Percentiles rank a stretch among this genome's conserved stretches.
Conservation (phyloP, 2,113 vertebrate species). For the Ochotona princeps region DNA sequence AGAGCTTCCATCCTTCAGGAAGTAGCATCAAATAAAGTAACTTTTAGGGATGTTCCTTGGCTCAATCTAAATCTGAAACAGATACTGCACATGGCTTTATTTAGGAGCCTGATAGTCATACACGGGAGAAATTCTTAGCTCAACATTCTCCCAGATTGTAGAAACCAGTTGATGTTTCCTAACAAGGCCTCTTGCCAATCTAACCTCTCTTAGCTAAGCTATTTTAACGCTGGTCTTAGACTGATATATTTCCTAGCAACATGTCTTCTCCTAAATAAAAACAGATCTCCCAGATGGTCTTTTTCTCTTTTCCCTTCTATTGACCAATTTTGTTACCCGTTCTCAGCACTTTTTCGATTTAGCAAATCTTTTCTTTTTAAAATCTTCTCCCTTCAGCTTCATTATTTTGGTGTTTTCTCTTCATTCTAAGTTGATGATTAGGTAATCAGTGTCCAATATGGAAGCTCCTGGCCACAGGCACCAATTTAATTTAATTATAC, state of each 20-base stretch:
- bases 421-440: conserved; percentile 9
- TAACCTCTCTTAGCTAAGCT: conserved; percentile 59
- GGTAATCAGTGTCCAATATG: background rate
- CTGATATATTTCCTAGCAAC: conserved; percentile 57
- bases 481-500: conserved; percentile 31
- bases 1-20: conserved; percentile 24
- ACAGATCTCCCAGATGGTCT: conserved; percentile 53
- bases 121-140: conserved; percentile 61
- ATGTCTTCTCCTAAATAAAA: conserved; percentile 64
- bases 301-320: conserved; percentile 31
- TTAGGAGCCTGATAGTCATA: conserved; percentile 56
- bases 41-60: conserved; percentile 33
- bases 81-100: conserved; percentile 55
- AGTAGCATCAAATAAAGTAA: conserved; percentile 41
- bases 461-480: background rate
- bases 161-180: conserved; percentile 67
- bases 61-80: conserved; percentile 55
- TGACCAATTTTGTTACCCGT: background rate
- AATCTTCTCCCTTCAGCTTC: background rate
- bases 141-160: conserved; percentile 60
- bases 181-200: conserved; percentile 59
- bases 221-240: conserved; percentile 64
- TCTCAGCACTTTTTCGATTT: conserved; percentile 43
- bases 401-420: conserved; percentile 42
- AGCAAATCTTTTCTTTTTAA: background rate